These are phyloP conservation scores for Tetranychus piercei DNA, from an alignment of 2,888 invertebrate genomes.

Conservation along the genomic window DNA sequence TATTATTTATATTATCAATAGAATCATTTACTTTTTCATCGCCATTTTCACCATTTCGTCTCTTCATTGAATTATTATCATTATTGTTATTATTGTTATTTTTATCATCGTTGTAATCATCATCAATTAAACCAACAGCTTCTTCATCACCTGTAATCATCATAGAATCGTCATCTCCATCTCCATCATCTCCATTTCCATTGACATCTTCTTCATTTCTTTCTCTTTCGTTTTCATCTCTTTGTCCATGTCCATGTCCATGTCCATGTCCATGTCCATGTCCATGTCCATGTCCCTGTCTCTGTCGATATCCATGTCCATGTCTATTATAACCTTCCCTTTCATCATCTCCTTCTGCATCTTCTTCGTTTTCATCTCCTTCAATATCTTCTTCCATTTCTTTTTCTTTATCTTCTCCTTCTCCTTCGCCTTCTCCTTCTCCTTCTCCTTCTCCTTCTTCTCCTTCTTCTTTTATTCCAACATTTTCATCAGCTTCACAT, in stretches of 20 bases:
- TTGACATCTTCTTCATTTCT: too few species aligned
- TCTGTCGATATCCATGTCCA: too few species aligned
- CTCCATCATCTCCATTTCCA: too few species aligned
- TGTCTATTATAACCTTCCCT: background rate
- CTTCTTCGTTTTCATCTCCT: background rate
- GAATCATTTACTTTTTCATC: slow-evolving; percentile 11
- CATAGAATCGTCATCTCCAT: too few species aligned
- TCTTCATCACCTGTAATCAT: too few species aligned
- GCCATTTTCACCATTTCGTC: slow-evolving; percentile 1
- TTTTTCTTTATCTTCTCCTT: background rate
- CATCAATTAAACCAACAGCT: too few species aligned
- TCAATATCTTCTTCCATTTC: background rate
- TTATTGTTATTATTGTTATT: background rate
- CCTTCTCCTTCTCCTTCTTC: background rate
- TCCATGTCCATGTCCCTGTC: too few species aligned
- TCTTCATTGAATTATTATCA: background rate
- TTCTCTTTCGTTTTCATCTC: background rate
- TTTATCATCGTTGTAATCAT: too few species aligned
- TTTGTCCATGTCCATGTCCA: background rate
- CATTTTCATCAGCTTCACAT: background rate
- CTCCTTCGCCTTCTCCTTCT: too few species aligned
- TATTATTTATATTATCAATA: slow-evolving; percentile 6
- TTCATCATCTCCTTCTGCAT: background rate
- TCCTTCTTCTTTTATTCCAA: background rate
- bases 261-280: background rate